Evolutionary conservation across 2,113 vertebrate species (phyloP), one percentile per base, ranked within the genome.

Genomic region (Pomatorhinus ruficollis): DNA sequence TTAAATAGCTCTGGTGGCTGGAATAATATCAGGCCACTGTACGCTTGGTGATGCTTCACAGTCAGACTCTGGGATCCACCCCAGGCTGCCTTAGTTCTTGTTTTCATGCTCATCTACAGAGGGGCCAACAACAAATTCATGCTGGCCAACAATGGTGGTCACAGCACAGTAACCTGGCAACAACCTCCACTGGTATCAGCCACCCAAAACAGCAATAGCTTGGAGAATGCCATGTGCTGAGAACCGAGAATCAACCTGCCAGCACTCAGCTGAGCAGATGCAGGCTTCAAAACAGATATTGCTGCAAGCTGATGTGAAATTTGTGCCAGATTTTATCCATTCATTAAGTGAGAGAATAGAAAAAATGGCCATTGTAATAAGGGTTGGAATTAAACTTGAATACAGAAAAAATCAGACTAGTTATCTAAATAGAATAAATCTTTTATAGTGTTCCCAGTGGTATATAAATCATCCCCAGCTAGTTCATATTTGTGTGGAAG

Each of bases 61-160:
- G 18, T 12, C 5, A 3, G n/a, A 11, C 28, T 61, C 53, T 37
- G 25, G 53, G 44, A 31, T 75, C 52, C 40, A 5, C 35, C 21
- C 47, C 10, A 24, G 11, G 10, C 27, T 57, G 45, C 18, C 39
- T 53, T 20, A 47, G 19, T 76, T 65, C 54, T 39, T 35, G 4
- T 74, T 83, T 74, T 49, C 14, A 6, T 2, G 4, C 5, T 68
- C 22, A 11, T 8, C 5, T 16, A 14, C 11, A 39, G 27, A n/a
- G 47, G 28, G 15, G 7, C 28, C 3, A 3, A 39, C 28, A 45
- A 27, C 2, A 12, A 79, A 9, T 53, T 60, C 87, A 24, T 0
- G 0, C 5, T 12, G 10, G 10, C n/a, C 72, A 65, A 1, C 30
- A 35, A 6, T 1, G 4, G 16, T 75, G 56, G 21, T 25, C 60